Evolutionary conservation across 2,113 vertebrate genomes (phyloP).

Genomic region (Oxyura jamaicensis): DNA sequence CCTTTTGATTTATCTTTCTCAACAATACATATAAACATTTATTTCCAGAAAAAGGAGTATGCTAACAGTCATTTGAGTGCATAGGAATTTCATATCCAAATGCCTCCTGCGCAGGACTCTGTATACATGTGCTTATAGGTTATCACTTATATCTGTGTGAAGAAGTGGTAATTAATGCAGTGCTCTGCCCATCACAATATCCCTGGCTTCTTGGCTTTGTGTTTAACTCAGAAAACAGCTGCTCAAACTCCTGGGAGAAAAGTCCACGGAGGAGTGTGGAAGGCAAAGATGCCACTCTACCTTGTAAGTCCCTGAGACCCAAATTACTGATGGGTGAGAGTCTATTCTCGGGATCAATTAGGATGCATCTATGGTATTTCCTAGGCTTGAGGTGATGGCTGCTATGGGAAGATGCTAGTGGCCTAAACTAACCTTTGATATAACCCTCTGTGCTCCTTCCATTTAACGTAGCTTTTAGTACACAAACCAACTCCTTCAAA

Average conservation of each 20-base stretch:
- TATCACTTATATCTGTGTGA: not conserved
- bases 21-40: not conserved
- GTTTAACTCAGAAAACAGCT: not conserved
- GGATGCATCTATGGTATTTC: not conserved
- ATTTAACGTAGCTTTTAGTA: not conserved
- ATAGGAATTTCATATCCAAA: not conserved
- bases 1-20: not conserved
- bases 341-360: not conserved
- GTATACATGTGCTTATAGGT: not conserved
- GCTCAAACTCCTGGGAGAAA: not conserved
- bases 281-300: not conserved
- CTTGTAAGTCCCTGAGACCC: not conserved
- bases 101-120: rapidly evolving
- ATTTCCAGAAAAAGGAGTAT: not conserved
- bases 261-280: not conserved
- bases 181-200: not conserved
- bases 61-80: not conserved
- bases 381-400: not conserved
- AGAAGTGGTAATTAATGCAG: not conserved
- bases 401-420: not conserved
- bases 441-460: not conserved
- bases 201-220: rapidly evolving
- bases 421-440: not conserved
- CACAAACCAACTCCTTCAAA: not conserved
- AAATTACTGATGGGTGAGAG: not conserved